Evolutionary conservation across 1,140 invertebrate species (phyloP).

Genomic region (Vanessa atalanta): DNA sequence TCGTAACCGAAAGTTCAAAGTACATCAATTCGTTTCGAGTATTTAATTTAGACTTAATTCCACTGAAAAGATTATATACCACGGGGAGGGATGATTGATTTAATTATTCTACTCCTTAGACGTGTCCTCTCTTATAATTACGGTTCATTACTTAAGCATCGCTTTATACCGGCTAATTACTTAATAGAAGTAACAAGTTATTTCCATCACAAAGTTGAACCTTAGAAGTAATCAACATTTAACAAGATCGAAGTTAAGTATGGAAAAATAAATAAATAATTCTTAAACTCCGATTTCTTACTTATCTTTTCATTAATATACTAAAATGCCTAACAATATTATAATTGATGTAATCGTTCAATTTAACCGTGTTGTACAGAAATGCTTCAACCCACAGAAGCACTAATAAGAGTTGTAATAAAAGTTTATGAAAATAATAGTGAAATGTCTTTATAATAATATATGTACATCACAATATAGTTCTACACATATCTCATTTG

Average conservation of each 20-base stretch:
- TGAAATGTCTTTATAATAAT: no score
- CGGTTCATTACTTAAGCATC: constrained; percentile 78
- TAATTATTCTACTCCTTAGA: constrained; percentile 77
- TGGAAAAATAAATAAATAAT: constrained; percentile 21
- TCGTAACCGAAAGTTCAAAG: constrained; percentile 42
- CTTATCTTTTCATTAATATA: no score
- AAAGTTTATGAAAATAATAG: no score
- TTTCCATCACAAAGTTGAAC: constrained; percentile 73
- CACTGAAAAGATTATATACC: constrained; percentile 76
- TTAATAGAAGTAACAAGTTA: constrained; percentile 79
- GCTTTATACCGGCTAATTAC: constrained; percentile 78
- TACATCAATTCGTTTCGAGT: constrained; percentile 47
- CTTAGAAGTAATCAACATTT: constrained; percentile 69
- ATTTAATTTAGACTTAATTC: constrained; percentile 74
- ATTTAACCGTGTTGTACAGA: no score
- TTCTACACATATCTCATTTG: no score
- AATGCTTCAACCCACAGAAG: no score
- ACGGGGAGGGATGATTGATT: constrained; percentile 76
- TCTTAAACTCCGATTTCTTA: constrained; percentile 10
- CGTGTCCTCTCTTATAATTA: constrained; percentile 80
- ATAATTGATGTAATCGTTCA: no score
- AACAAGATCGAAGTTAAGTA: constrained; percentile 60
- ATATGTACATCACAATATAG: no score
- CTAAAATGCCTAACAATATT: no score
- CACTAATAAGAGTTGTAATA: no score